Evolutionary conservation across 30 jellyfish, hydroid and myxozoan species (phyloP), one percentile per base, ranked within the genome.

Genomic region (Calvadosia cruxmelitensis): DNA sequence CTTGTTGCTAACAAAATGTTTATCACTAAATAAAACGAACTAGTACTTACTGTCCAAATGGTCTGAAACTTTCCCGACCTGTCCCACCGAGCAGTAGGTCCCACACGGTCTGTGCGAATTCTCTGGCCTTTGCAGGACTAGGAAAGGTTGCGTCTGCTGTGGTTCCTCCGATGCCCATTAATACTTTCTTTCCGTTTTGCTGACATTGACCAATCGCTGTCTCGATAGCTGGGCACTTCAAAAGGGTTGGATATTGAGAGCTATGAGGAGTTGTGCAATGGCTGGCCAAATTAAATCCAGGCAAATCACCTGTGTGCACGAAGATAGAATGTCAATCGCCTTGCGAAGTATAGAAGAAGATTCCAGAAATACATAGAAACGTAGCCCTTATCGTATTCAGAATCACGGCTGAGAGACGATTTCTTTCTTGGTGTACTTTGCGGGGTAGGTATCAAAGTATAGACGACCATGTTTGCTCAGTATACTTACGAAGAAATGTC

Each of bases 201-300:
- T 77, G 91, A 51, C 91, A 77, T 77, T 77, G 87, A 29, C 70
- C 30, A 20, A 77, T 77, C 3, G 87, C 91, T 77, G 71, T 77
- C 32, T 77, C 86, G 26, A 77, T 77, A 52, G 75, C 63, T 27
- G 91, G 91, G 34, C 91, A 77, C 26, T 86, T 86, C 24, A 68
- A 63, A 77, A 77, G 48, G 34, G 49, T 52, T 25, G 91, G 91
- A 31, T 77, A 77, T 28, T 77, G 87, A 5, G 80, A 32, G 32
- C 80, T 52, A 50, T 69, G 12, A 28, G 91, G 52, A 16, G 66
- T 77, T 31, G 69, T 86, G 32, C 91, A 77, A 31, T 77, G 91
- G 57, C 27, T 69, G 3, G 91, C 91, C 29, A 77, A 77, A 53
- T 77, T 77, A 48, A 77, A 26, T 23, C 82, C 91, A 16, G 91